Evolutionary conservation across 2,113 vertebrate species (phyloP).

Genomic region (Stercorarius parasiticus): DNA sequence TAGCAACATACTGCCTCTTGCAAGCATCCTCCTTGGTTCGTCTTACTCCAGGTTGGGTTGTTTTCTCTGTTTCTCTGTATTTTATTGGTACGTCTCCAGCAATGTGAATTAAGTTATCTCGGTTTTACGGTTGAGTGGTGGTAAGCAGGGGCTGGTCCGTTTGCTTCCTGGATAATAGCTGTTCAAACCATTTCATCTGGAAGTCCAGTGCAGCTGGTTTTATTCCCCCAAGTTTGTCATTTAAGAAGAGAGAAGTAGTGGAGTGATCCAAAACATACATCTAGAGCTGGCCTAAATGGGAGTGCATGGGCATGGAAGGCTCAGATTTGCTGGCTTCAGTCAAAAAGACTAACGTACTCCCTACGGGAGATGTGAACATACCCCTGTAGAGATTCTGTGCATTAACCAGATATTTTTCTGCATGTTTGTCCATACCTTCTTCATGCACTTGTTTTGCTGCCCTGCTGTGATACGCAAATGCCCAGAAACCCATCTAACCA

Average conservation of each 20-base stretch:
- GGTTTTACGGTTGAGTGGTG: rapidly evolving
- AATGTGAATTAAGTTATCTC: background rate
- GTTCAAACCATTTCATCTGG: conserved; percentile 10
- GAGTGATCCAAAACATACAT: background rate
- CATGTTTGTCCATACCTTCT: background rate
- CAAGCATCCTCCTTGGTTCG: background rate
- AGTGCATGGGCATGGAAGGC: background rate
- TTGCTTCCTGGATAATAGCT: background rate
- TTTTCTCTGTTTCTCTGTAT: background rate
- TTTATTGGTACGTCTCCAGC: background rate
- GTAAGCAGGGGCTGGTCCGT: background rate
- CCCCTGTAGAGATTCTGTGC: background rate
- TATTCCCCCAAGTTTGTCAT: background rate
- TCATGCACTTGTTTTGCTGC: background rate
- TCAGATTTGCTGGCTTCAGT: background rate
- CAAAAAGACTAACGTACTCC: rapidly evolving
- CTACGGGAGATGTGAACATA: background rate
- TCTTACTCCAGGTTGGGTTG: background rate
- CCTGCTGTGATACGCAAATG: background rate
- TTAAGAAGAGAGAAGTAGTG: background rate
- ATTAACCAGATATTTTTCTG: background rate
- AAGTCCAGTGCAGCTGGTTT: background rate
- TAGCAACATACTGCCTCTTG: background rate
- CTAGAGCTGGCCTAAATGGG: background rate
- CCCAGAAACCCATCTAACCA: background rate